phyloP scores from a whole-genome alignment of 2,113 vertebrate species.

The Saccopteryx leptura region DNA sequence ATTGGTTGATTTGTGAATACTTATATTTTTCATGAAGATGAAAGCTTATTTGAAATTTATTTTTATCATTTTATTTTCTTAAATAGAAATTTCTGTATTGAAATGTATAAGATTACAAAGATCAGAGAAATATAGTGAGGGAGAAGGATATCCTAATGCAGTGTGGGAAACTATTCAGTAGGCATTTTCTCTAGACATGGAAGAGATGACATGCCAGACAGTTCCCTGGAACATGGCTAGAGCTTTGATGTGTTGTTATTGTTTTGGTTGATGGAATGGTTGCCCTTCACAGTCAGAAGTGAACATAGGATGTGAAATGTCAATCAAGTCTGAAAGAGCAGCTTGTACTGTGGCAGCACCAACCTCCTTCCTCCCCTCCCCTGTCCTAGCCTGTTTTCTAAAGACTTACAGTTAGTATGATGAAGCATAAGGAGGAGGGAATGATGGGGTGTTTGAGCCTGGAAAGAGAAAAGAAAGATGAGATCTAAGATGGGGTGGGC shows the following conservation, averaged over 20 bases:
- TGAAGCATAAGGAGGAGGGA: background rate
- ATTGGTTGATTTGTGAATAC: constrained; percentile 28
- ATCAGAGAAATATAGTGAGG: background rate
- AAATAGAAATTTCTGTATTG: constrained; percentile 44
- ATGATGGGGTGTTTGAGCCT: background rate
- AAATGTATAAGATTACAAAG: constrained; percentile 16
- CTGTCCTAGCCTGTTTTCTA: background rate
- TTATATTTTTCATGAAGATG: constrained; percentile 13
- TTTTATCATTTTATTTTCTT: constrained; percentile 63
- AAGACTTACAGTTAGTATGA: background rate
- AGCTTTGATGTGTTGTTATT: constrained; percentile 57
- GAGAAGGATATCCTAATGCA: background rate
- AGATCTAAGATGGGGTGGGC: background rate
- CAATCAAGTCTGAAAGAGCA: constrained; percentile 68
- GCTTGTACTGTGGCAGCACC: background rate
- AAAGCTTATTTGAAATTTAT: constrained; percentile 27
- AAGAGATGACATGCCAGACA: constrained; percentile 33
- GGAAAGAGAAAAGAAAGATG: background rate
- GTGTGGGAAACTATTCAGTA: background rate
- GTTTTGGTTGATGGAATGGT: constrained; percentile 57
- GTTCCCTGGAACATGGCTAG: constrained; percentile 20
- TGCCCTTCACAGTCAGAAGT: constrained; percentile 53
- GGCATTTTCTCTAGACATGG: constrained; percentile 54
- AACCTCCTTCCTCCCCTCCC: too few species aligned
- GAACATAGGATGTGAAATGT: constrained; percentile 57